Conservation (phyloP, 2,113 vertebrate species). For the Odontesthes bonariensis region DNA sequence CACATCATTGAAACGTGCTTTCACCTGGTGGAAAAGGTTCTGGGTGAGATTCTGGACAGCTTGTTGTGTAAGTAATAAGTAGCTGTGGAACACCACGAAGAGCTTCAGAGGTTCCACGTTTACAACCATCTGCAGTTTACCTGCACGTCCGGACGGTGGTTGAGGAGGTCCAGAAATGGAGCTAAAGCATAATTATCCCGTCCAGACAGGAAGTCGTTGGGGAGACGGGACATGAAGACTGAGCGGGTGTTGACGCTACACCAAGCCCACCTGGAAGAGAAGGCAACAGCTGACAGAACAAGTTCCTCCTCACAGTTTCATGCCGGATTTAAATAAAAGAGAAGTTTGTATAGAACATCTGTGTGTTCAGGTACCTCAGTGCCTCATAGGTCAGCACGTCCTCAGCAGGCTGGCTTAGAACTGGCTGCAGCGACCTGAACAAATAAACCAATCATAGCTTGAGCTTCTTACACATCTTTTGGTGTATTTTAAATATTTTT, state of each 20-base stretch:
- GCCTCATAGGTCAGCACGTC: conserved; percentile 85
- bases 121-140: conserved; percentile 77
- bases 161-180: conserved; percentile 93
- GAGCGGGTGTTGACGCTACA: conserved; percentile 94
- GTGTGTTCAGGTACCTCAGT: conserved; percentile 66
- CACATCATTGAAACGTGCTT: conserved; percentile 87
- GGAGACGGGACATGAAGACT: conserved; percentile 86
- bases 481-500: neutral
- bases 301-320: too few species aligned
- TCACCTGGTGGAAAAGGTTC: conserved; percentile 80
- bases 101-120: too few species aligned
- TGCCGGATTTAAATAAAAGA: too few species aligned
- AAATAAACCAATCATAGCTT: neutral
- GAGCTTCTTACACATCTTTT: neutral
- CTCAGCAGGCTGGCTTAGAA: conserved; percentile 80
- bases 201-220: conserved; percentile 81
- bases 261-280: conserved; percentile 90
- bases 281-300: neutral
- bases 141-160: conserved; percentile 90
- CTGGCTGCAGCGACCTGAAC: conserved; percentile 86
- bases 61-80: too few species aligned
- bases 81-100: too few species aligned
- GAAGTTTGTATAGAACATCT: neutral
- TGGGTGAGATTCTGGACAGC: neutral
- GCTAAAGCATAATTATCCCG: conserved; percentile 90